Evolutionary conservation across 1,140 invertebrate species (phyloP).

Genomic region (Anastatus disparis): DNA sequence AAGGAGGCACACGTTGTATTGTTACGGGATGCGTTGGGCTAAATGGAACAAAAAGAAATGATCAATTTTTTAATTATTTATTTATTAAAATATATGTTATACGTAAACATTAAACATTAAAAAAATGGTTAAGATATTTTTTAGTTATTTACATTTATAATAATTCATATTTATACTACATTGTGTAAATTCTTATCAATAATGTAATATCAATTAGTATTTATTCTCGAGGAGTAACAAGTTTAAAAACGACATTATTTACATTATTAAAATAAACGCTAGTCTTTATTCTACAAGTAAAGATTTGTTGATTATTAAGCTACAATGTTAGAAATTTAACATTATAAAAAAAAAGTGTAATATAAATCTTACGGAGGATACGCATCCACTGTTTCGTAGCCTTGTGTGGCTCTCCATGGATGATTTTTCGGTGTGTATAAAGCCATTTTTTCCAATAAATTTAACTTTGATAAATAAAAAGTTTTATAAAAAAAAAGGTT

Average conservation of each 20-base stretch:
- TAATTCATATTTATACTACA: too few relatives aligned
- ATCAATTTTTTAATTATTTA: neutral
- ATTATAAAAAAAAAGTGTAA: neutral
- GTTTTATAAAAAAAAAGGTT: neutral
- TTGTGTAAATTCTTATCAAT: too few relatives aligned
- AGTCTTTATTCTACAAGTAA: too few relatives aligned
- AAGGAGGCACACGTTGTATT: slow-evolving; percentile 76
- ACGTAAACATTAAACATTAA: too few relatives aligned
- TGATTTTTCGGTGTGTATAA: slow-evolving; percentile 70
- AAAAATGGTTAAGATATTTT: too few relatives aligned
- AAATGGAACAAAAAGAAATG: slow-evolving; percentile 9
- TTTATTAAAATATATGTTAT: neutral
- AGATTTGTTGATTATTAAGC: too few relatives aligned
- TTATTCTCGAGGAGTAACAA: too few relatives aligned
- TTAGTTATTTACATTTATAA: too few relatives aligned
- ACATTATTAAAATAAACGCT: too few relatives aligned
- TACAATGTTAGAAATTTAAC: neutral
- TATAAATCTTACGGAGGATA: slow-evolving; percentile 73
- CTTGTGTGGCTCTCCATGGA: slow-evolving; percentile 80
- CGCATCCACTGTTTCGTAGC: slow-evolving; percentile 78
- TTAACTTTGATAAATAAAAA: neutral
- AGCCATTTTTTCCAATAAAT: slow-evolving; percentile 8
- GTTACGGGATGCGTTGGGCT: slow-evolving; percentile 77
- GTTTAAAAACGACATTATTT: too few relatives aligned
- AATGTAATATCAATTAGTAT: too few relatives aligned